phyloP scores from a whole-genome alignment of 2,888 invertebrate species.

The Lasiommata megera region DNA sequence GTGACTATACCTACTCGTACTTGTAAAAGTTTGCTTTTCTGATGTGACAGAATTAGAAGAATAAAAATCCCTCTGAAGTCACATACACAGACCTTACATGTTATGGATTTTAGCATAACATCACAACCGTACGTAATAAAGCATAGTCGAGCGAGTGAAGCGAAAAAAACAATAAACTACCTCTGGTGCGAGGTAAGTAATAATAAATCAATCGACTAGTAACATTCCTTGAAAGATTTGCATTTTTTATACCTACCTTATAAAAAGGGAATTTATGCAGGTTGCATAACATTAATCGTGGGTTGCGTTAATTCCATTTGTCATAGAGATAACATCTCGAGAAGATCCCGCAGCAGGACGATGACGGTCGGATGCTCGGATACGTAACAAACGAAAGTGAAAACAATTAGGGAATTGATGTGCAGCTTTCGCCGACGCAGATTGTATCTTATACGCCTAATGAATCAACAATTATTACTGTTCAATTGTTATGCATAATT shows the following conservation, averaged over 20 bases:
- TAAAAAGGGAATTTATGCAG: slow-evolving; percentile 44
- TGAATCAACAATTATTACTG: slow-evolving; percentile 30
- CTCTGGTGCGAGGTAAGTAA: no score
- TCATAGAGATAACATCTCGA: slow-evolving; percentile 63
- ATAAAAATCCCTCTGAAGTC: no score
- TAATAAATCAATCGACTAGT: no score
- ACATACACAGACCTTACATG: no score
- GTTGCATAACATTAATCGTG: slow-evolving; percentile 59
- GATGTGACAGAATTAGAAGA: no score
- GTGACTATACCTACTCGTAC: no score
- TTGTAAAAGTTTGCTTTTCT: no score
- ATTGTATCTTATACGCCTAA: slow-evolving; percentile 41
- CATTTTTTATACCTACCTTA: background rate
- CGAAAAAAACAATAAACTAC: no score
- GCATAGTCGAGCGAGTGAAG: no score
- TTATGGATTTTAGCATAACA: no score
- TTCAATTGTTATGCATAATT: slow-evolving; percentile 1
- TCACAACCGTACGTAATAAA: no score
- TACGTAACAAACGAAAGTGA: slow-evolving; percentile 67
- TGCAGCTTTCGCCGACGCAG: slow-evolving; percentile 53
- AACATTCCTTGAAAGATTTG: background rate
- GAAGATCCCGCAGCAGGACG: slow-evolving; percentile 44
- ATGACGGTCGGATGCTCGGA: slow-evolving; percentile 41
- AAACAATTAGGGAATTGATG: slow-evolving; percentile 67
- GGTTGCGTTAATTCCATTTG: slow-evolving; percentile 66